Percentiles rank a stretch among this genome's conserved stretches.
These are phyloP conservation scores for Cotesia chilonis DNA, from an alignment of 1,140 invertebrate species.

Conservation along the genomic window DNA sequence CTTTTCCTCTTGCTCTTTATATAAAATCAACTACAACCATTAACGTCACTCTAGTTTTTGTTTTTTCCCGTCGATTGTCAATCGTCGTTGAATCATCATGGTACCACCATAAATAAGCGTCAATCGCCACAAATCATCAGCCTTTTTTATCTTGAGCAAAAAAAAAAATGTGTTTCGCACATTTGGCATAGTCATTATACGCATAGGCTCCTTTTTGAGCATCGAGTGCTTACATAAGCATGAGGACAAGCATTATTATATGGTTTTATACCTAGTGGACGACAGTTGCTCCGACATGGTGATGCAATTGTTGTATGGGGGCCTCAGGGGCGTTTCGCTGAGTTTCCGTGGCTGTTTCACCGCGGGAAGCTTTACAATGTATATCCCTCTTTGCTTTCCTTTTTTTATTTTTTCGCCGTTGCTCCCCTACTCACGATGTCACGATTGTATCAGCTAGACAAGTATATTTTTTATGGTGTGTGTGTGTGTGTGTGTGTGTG, in stretches of 20 bases:
- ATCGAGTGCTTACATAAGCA: too few relatives aligned
- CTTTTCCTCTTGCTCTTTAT: too few relatives aligned
- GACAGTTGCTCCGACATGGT: conserved; percentile 34
- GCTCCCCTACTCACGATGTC: conserved; percentile 21
- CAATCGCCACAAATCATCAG: too few relatives aligned
- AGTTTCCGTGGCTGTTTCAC: conserved; percentile 37
- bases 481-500: too few relatives aligned
- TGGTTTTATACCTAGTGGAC: conserved; percentile 30
- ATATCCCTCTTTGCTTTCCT: conserved; percentile 1
- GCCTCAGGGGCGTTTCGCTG: conserved; percentile 33
- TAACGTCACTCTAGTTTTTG: too few relatives aligned
- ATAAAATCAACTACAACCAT: too few relatives aligned
- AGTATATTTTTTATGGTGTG: too few relatives aligned
- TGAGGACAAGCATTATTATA: conserved; percentile 24
- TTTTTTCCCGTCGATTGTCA: too few relatives aligned
- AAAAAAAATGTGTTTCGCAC: too few relatives aligned
- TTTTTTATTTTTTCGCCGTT: conserved; percentile 3
- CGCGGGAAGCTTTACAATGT: conserved; percentile 16
- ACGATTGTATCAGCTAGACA: conserved; percentile 36
- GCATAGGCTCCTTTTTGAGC: too few relatives aligned
- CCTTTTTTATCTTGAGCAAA: too few relatives aligned
- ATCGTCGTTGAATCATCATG: not conserved
- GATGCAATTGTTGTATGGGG: conserved; percentile 11
- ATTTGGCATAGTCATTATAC: not conserved
- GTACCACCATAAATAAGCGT: not conserved